Base-by-base conservation (phyloP, 2,888 invertebrate genomes). In the Blomia tropicalis region DNA sequence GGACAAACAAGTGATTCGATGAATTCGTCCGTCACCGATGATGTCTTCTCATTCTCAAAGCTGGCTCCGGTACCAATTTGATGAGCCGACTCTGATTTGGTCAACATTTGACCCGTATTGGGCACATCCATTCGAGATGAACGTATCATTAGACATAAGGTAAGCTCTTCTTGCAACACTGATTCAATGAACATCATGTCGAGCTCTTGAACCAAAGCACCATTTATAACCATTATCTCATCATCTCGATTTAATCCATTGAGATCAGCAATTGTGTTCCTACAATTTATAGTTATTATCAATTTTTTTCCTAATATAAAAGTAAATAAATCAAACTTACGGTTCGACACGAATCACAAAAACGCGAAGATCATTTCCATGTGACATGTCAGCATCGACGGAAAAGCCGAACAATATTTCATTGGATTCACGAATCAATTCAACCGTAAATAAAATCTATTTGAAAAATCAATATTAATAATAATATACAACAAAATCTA, bases 171-270 rank as follows among this genome's bases (percentile, higher is more conserved):
- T 76, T 92, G 92, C 70, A 95, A 80, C 67, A 93, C 87, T 73
- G 88, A 89, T 77, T 95, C 95, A 74, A 95, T 81, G 79, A 91
- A 93, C 87, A 95, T 93, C 93, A 95, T 95, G 81, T 95, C 95
- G 78, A 95, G 81, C 79, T 95, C 93, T 72, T 90, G 89, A 70
- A 95, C 92, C 75, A 93, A 89, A 71, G 92, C 91, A 69, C 92
- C 90, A 79, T 95, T 95, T 78, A 95, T 92, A 75, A 95, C 91
- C 85, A 95, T 89, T 76, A 95, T 92, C 80, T 95, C 95, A 77
- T 95, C 95, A 71, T 92, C 87, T 79, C 91, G 88, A 76, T 91
- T 89, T 74, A 95, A 85, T 73, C 93, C 93, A 22, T 62, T 62
- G 17, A 17, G 7, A 5, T 29, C 54, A 3, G 66, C 66, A 19